These are phyloP conservation scores for Gasterosteus aculeatus DNA, from an alignment of 2,113 vertebrate genomes.

Conservation along the genomic window DNA sequence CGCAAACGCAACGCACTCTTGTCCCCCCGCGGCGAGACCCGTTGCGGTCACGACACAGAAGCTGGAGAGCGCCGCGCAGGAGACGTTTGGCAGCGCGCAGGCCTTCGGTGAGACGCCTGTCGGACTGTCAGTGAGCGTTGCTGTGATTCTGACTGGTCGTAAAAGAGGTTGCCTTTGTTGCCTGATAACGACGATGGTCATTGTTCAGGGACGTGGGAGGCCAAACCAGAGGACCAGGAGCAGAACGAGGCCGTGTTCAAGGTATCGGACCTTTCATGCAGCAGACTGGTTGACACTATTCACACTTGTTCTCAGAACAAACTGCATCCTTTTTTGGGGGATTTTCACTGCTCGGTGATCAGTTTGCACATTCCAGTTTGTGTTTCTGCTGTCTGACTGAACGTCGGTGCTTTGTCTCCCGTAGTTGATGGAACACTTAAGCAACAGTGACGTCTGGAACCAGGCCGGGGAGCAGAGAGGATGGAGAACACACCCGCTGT, in stretches of 20 bases:
- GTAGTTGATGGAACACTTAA: slow-evolving; percentile 69
- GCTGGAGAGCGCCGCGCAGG: slow-evolving; percentile 23
- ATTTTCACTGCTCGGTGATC: neutral
- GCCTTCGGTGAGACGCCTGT: slow-evolving; percentile 34
- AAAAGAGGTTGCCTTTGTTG: neutral
- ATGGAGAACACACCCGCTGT: slow-evolving; percentile 63
- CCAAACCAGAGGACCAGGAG: slow-evolving; percentile 68
- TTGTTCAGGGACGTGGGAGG: slow-evolving; percentile 66
- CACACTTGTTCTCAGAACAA: neutral
- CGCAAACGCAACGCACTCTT: slow-evolving; percentile 13
- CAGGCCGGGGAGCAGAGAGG: slow-evolving; percentile 61
- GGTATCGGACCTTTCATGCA: slow-evolving; percentile 40
- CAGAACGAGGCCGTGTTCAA: slow-evolving; percentile 74
- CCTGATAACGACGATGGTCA: neutral
- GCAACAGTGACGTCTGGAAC: slow-evolving; percentile 60
- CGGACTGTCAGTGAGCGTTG: neutral
- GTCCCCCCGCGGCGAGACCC: slow-evolving; percentile 39
- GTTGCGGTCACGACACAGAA: slow-evolving; percentile 25
- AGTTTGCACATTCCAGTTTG: neutral
- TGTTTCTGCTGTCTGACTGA: slow-evolving; percentile 4
- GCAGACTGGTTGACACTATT: neutral
- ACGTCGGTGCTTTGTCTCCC: slow-evolving; percentile 3
- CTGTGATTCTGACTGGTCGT: neutral
- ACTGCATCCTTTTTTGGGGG: neutral
- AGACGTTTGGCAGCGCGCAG: slow-evolving; percentile 28